Percentiles rank a stretch among this genome's conserved stretches.
These are phyloP conservation scores for Dendroctonus valens DNA, from an alignment of 1,140 invertebrate genomes.

Conservation along the genomic window DNA sequence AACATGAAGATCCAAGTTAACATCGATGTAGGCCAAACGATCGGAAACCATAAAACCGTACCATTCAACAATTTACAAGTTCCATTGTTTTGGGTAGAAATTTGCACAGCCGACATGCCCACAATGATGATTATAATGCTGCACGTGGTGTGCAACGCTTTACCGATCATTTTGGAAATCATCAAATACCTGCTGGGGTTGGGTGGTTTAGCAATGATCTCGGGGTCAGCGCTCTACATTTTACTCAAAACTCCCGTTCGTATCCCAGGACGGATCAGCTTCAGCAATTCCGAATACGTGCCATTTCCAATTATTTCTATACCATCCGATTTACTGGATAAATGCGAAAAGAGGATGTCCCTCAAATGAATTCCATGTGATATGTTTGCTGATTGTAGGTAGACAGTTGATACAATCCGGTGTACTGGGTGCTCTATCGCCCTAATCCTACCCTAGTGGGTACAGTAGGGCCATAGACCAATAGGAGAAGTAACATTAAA, in stretches of 20 bases:
- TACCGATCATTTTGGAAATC: conserved; percentile 48
- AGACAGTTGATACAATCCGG: too few relatives aligned
- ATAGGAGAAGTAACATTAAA: too few relatives aligned
- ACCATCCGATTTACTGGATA: conserved; percentile 29
- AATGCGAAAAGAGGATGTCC: conserved; percentile 30
- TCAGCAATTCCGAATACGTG: conserved; percentile 30
- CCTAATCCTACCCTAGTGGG: too few relatives aligned
- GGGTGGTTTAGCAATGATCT: conserved; percentile 49
- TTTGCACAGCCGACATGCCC: conserved; percentile 52
- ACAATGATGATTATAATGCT: conserved; percentile 42
- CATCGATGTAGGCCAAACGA: conserved; percentile 59
- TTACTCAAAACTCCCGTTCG: conserved; percentile 26
- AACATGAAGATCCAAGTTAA: conserved; percentile 66
- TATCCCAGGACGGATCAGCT: conserved; percentile 22
- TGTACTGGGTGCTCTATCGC: too few relatives aligned
- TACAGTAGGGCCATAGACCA: too few relatives aligned
- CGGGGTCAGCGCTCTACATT: conserved; percentile 44
- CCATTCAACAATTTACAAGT: conserved; percentile 62
- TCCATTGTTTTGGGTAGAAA: conserved; percentile 66
- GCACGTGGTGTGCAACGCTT: conserved; percentile 44
- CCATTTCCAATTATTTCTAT: conserved; percentile 34
- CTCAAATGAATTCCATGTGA: conserved; percentile 14
- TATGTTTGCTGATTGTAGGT: too few relatives aligned
- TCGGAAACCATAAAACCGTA: conserved; percentile 54
- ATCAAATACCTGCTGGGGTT: conserved; percentile 47